phyloP scores from a whole-genome alignment of 2,888 invertebrate genomes.

The Linnaemya vulpina region DNA sequence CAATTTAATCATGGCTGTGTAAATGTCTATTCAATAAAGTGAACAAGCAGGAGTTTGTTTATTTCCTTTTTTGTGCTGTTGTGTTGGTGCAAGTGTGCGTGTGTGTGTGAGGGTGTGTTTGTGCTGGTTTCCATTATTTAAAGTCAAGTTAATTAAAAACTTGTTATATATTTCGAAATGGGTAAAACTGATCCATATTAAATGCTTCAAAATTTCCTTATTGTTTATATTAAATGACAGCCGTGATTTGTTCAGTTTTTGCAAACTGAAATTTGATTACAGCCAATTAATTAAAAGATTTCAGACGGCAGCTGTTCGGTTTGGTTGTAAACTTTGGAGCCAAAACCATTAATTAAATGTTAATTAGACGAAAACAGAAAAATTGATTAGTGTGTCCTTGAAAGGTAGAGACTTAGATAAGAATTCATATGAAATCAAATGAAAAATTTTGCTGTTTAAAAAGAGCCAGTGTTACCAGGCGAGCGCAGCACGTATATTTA shows the following conservation, averaged over 20 bases:
- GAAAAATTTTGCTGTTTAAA: too few relatives aligned
- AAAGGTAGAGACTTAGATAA: not conserved
- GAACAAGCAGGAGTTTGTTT: constrained; percentile 11
- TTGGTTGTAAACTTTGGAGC: not conserved
- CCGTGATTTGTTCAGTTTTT: not conserved
- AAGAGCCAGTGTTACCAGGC: too few relatives aligned
- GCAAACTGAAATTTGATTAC: not conserved
- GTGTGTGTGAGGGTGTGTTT: not conserved
- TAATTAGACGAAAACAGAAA: not conserved
- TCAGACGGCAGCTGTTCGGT: not conserved
- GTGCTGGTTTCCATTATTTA: constrained; percentile 32
- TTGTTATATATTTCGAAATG: constrained; percentile 21
- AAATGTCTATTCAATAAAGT: constrained; percentile 58
- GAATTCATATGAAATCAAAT: too few relatives aligned
- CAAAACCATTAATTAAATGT: not conserved
- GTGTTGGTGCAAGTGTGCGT: not conserved
- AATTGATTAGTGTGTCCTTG: not conserved
- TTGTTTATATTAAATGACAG: constrained; percentile 9
- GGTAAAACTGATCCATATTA: constrained; percentile 12
- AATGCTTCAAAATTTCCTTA: constrained; percentile 2
- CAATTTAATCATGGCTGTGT: constrained; percentile 43
- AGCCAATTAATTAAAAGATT: constrained; percentile 15
- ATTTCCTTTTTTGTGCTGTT: not conserved
- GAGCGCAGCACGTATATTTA: too few relatives aligned
- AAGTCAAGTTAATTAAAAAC: constrained; percentile 59